Base-by-base conservation (phyloP, 2,113 vertebrate species). In the Podocnemis expansa region DNA sequence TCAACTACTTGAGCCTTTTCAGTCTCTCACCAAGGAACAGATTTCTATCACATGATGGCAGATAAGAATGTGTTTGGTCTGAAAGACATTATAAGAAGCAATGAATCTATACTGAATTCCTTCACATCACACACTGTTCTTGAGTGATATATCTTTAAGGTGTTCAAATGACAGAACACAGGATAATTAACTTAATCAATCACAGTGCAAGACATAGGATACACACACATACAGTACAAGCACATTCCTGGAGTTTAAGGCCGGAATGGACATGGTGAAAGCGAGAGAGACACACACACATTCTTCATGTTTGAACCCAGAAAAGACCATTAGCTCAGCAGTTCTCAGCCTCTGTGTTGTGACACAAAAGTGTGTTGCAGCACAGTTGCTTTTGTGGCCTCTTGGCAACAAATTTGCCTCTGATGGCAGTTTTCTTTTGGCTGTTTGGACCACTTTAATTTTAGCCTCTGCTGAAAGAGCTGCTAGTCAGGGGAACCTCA, bases 1-100 rank as follows among this genome's bases (percentile, higher is more conserved):
- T 82, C 41, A 87, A 6, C 24, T 93, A 1, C 43, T 88, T 49
- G 56, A 13, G 17, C 82, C 67, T 78, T 78, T 43, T 43, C 58
- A 47, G 47, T 47, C 47, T 73, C 22, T 60, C 58, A 80, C 5
- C 13, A 54, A 91, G 78, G 12, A 79, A 56, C 1, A 73, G 2
- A 73, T 47, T 87, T 51, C 8, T 78, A 3, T 41, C 4, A 0
- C 13, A 22, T 2, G 56, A 2, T 29, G 58, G 6, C 2, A n/a
- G 58, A 49, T 31, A 86, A 91, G 8, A 21, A 21, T 8, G 24
- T 49, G 5, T 1, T 51, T 67, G 13, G 67, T 83, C 8, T 76
- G 47, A 94, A 83, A 38, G 60, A 54, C 0, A 0, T 24, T 10
- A 25, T 8, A n/a, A 45, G 21, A 13, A 31, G 41, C 10, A 31